Conservation (phyloP, 2,797 vertebrate genomes). For the Aphelocoma californica region DNA sequence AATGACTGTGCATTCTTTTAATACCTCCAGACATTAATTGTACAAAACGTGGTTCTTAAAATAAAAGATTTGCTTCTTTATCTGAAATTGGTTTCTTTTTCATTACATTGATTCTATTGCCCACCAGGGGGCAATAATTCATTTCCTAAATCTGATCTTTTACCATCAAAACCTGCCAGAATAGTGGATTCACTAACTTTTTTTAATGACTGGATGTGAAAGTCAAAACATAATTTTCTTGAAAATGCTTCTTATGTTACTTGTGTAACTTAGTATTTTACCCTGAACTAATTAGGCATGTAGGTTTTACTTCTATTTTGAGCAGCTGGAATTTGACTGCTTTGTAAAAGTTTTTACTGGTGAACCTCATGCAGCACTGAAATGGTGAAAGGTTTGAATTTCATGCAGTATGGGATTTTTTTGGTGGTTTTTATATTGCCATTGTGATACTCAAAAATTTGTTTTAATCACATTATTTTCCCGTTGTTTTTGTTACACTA, state of each 20-base stretch:
- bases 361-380: background rate
- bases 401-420: background rate
- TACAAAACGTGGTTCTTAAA: background rate
- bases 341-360: background rate
- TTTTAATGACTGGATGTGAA: background rate
- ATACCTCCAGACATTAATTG: background rate
- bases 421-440: background rate
- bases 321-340: background rate
- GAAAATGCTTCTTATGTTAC: background rate
- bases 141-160: background rate
- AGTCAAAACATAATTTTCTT: background rate
- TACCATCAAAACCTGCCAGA: background rate
- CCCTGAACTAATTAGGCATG: background rate
- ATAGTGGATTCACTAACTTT: background rate
- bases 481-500: background rate
- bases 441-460: background rate
- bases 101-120: background rate
- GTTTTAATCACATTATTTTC: background rate
- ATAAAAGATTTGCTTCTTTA: background rate
- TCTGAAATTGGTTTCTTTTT: background rate
- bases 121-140: constrained; percentile 60
- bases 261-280: background rate
- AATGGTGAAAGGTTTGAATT: background rate
- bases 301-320: background rate
- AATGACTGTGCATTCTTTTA: background rate